phyloP scores from a whole-genome alignment of 2,797 vertebrate species.

The Lindbergichthys nudifrons region DNA sequence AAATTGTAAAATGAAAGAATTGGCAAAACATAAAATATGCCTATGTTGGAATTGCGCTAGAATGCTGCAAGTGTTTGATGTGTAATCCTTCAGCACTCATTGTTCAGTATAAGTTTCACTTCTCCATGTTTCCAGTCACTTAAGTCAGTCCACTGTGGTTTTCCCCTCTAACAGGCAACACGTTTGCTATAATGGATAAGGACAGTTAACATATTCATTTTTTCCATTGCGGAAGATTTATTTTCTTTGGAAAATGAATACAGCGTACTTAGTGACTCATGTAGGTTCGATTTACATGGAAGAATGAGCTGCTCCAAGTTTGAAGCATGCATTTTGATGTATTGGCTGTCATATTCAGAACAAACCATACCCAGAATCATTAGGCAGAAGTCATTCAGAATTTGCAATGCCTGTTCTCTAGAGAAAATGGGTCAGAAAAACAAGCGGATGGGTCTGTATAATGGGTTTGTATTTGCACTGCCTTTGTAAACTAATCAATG shows the following conservation, averaged over 20 bases:
- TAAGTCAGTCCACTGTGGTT: conserved; percentile 43
- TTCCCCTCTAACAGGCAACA: conserved; percentile 45
- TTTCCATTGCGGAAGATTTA: conserved; percentile 39
- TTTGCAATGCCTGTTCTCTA: conserved; percentile 3
- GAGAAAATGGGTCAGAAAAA: conserved; percentile 73
- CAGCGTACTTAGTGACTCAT: conserved; percentile 3
- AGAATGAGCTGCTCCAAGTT: conserved; percentile 10
- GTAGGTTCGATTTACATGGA: conserved; percentile 10
- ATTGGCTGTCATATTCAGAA: background rate
- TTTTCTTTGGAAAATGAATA: background rate
- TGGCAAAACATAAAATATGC: conserved; percentile 32
- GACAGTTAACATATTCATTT: conserved; percentile 40
- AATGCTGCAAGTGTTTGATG: conserved; percentile 2
- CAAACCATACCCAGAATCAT: conserved; percentile 7
- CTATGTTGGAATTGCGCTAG: conserved; percentile 37
- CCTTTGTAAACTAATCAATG: conserved; percentile 74
- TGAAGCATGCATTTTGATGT: background rate
- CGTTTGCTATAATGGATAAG: conserved; percentile 48
- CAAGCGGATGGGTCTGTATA: conserved; percentile 63
- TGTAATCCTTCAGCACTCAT: background rate
- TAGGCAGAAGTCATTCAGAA: conserved; percentile 2
- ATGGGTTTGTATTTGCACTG: conserved; percentile 58
- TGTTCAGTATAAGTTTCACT: background rate
- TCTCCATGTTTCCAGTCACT: background rate
- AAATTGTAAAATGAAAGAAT: conserved; percentile 35